Evolutionary conservation across 1,140 invertebrate genomes (phyloP), one percentile per base, ranked within the genome.

Genomic region (Samia ricini): DNA sequence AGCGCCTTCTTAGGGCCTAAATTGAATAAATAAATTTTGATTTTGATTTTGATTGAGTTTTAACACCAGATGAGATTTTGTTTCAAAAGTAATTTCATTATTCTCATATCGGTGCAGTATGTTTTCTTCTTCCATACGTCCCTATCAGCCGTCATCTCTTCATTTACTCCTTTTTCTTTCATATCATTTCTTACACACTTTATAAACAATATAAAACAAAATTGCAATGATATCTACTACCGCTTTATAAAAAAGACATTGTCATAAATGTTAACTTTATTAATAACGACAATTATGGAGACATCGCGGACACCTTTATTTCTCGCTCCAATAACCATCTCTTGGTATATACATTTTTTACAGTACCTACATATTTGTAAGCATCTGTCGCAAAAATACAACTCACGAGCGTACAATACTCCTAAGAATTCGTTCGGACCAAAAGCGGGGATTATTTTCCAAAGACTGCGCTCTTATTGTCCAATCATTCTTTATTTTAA

Each of bases 391-490:
- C 64, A 55, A 71, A 75, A 29, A 58, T 19, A 20, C 20, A 49
- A 36, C 4, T 6, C 33, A 42, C 33, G n/a, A 42, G 4, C 7
- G 33, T n/a, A 42, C 33, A 42, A 15, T 42, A 42, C 33, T 42
- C 33, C 33, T 12, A 15, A 42, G 33, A 42, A 42, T 42, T 4
- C 33, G n/a, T 42, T 42, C 33, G 33, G 33, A 15, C 12, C 56
- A 56, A 58, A 64, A 82, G 81, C 78, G 87, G 84, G 87, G 82
- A 81, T 82, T 71, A 74, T 83, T 83, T 87, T 85, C 85, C 84
- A 80, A 75, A 85, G 81, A 66, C 70, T 85, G 81, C 83, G 81
- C 79, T 85, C 75, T 80, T 82, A 83, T 76, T 78, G 83, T 83
- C 71, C 77, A 71, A 67, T 71, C 66, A 77, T 65, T 76, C 70